Evolutionary conservation across 2,797 vertebrate species (phyloP), one percentile per base, ranked within the genome.

Genomic region (Parauchenoglanis ngamensis): DNA sequence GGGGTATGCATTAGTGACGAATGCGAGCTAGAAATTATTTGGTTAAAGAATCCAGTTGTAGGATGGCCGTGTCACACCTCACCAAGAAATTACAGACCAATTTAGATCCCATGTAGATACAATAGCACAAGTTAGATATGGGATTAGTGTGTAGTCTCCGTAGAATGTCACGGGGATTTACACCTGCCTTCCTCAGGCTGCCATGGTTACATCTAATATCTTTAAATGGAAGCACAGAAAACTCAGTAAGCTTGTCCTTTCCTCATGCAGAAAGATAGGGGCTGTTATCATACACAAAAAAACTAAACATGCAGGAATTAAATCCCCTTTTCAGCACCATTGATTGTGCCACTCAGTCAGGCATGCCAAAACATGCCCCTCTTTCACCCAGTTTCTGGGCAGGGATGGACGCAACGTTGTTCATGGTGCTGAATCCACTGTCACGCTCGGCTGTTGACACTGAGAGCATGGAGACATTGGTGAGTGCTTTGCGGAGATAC

Each of bases 141-240:
- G 75, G 75, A 56, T 31, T 77, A 15, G 31, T 23, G 40, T n/a
- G 40, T 12, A 46, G 40, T n/a, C 35, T 25, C 35, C 31, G 35
- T 1, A 12, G 23, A 80, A 80, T 44, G 2, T 0, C 2, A 35
- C 31, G 19, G 0, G 7, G 35, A 10, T 44, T 80, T 21, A 15
- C 10, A 23, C 77, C 7, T 59, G 8, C 21, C 17, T 35, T 56
- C 7, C 17, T 78, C 75, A 31, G 49, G 49, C 52, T 77, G 49
- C 75, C 49, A 56, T 77, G 13, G 75, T 77, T 54, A 77, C 75
- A 13, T 40, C 13, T 61, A 73, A 79, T 65, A 85, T 21, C 28
- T 54, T 75, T 82, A 75, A 85, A 83, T 70, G 59, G 68, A 72
- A 86, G 72, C 28, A 67, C 3, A 61, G 40, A 35, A n/a, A 6